Evolutionary conservation across 1,140 invertebrate genomes (phyloP), one percentile per base, ranked within the genome.

Genomic region (Polypedilum vanderplanki): DNA sequence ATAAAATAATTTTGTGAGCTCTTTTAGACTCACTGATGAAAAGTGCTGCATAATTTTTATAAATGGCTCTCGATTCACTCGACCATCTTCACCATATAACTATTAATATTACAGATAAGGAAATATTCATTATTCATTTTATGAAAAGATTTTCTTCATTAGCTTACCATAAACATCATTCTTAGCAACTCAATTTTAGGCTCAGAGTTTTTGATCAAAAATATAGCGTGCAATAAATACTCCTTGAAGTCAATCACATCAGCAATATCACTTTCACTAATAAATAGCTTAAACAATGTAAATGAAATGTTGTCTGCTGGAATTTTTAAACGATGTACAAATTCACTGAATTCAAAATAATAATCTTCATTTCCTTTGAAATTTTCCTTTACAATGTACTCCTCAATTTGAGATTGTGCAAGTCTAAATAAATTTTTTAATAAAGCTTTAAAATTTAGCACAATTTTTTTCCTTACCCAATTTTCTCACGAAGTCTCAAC

Each of bases 401-500:
- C 33, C 8, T 40, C 40, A 40, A 74, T 74, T 40, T 74, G 73
- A 1, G 33, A 18, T 40, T 40, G 33, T 9, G 22, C 15, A 74
- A 40, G 40, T 7, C 20, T 24, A 73, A 65, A 64, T 33, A 33
- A 33, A 33, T 33, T 33, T 1, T 33, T 33, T 33, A n/a, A n/a
- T 33, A 33, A 33, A 33, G 1, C 5, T 33, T 33, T 3, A 1
- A 33, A 33, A 33, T 33, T 33, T 33, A 1, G 5, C 5, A 33
- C 24, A 3, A 3, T 33, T 33, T 33, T 70, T 22, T 74, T 2
- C 76, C 81, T 81, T 82, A 93, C 90, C 89, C 89, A 22, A 93
- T 83, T 78, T 87, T 86, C 73, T 87, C 85, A 74, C 93, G 86
- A 8, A 93, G 83, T 78, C 94, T 92, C 77, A 90, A 87, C 74